Base-by-base conservation (phyloP, 2,113 vertebrate species). In the Paedocypris sp. region DNA sequence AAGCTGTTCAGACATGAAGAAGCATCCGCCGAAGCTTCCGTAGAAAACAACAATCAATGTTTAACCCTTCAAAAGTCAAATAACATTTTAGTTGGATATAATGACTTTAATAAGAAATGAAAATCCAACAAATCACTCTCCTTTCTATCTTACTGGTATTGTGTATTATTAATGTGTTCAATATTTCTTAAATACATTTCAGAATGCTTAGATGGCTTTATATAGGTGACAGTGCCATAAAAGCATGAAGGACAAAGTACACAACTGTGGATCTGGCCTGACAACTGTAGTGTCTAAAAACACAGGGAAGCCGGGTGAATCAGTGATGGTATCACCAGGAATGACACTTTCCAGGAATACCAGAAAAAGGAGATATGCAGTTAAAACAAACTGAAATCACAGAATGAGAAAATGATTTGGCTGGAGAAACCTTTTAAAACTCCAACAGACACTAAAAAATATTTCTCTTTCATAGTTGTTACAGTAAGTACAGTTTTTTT, bases 341-440 rank as follows among this genome's bases (percentile, higher is more conserved):
- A 23, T 29, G 13, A 65, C 38, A 22, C 42, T 62, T 69, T 73
- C 56, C 64, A 59, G 63, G 38, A 64, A 63, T 19, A 18, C 13
- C 6, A 42, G 31, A 19, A 20, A 9, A 50, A 11, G 61, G 22
- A 5, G 35, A 26, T 20, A 53, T 62, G 60, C 68, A n/a, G 57
- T 51, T 66, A 51, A 70, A 66, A 66, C 66, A 66, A 70, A 66
- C 66, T 63, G 66, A 70, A 70, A 46, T 59, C 64, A 41, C 47
- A 53, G 29, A 43, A 43, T 3, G 26, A 50, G 46, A 62, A 29
- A 49, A 65, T n/a, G n/a, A n/a, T n/a, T n/a, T n/a, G n/a, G n/a
- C n/a, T n/a, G n/a, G n/a, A n/a, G n/a, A n/a, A n/a, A n/a, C n/a
- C n/a, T n/a, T n/a, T n/a, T n/a, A n/a, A n/a, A n/a, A n/a, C n/a